Conservation (phyloP, 2,113 vertebrate species). For the Forbesichthys agassizii region DNA sequence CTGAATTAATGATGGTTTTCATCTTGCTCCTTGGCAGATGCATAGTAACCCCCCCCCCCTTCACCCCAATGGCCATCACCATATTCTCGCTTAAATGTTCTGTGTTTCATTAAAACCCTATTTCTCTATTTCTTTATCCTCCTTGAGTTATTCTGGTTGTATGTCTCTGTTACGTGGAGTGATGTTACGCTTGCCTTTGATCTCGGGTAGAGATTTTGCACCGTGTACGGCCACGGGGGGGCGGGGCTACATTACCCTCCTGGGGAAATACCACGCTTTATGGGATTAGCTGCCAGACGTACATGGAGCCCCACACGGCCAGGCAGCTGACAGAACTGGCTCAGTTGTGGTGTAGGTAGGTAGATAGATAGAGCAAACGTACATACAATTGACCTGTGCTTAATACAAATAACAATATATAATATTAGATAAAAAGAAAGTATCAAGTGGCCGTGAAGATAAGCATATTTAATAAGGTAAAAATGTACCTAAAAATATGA, state of each 20-base stretch:
- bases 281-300: conserved; percentile 55
- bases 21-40: neutral
- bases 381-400: no score
- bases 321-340: conserved; percentile 29
- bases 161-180: conserved; percentile 11
- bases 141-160: conserved; percentile 1
- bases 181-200: conserved; percentile 53
- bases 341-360: neutral
- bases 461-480: no score
- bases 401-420: no score
- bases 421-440: no score
- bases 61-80: no score
- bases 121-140: neutral
- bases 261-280: conserved; percentile 64
- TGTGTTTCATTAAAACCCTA: neutral
- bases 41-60: neutral
- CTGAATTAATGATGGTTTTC: no score
- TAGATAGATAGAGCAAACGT: neutral
- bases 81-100: neutral
- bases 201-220: conserved; percentile 46
- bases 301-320: conserved; percentile 28
- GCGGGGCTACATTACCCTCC: conserved; percentile 26
- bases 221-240: conserved; percentile 32
- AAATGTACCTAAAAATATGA: no score
- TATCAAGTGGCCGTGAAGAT: no score